These are phyloP conservation scores for Drosophila trapezifrons DNA, from an alignment of 1,140 invertebrate genomes.

Conservation along the genomic window DNA sequence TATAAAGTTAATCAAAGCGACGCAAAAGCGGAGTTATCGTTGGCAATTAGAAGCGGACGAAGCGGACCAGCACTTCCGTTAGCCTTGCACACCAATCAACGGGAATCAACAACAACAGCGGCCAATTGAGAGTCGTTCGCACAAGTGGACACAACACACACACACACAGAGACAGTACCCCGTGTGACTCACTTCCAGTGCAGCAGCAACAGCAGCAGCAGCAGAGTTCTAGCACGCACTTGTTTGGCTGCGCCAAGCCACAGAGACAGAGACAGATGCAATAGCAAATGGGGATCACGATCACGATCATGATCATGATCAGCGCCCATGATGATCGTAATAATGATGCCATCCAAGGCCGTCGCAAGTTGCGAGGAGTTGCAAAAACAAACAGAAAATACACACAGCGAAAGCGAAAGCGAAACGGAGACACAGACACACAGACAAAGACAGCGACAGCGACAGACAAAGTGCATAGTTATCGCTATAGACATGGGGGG, in stretches of 20 bases:
- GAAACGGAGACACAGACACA: slow-evolving; percentile 17
- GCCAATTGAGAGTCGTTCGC: slow-evolving; percentile 36
- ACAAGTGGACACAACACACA: slow-evolving; percentile 33
- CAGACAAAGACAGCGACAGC: slow-evolving; percentile 7
- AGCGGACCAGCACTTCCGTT: slow-evolving; percentile 57
- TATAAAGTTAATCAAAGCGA: neutral
- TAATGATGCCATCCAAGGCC: slow-evolving; percentile 67
- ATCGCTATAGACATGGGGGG: slow-evolving; percentile 43
- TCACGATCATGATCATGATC: slow-evolving; percentile 21
- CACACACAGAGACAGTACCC: neutral
- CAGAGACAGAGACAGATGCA: slow-evolving; percentile 14
- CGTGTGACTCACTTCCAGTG: slow-evolving; percentile 31
- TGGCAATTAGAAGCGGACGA: slow-evolving; percentile 47
- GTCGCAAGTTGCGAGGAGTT: slow-evolving; percentile 34
- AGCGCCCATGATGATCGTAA: slow-evolving; percentile 11
- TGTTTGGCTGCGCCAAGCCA: slow-evolving; percentile 30
- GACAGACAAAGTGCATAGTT: slow-evolving; percentile 48
- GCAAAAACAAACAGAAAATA: slow-evolving; percentile 45
- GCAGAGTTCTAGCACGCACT: slow-evolving; percentile 30
- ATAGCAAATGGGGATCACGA: slow-evolving; percentile 33
- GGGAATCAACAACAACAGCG: slow-evolving; percentile 22
- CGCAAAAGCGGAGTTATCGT: slow-evolving; percentile 7
- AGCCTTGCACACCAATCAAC: slow-evolving; percentile 79
- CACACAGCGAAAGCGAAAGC: slow-evolving; percentile 19
- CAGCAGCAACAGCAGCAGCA: neutral